Conservation (phyloP, 2,888 invertebrate genomes). For the Dyspetes luteomarginatus region DNA sequence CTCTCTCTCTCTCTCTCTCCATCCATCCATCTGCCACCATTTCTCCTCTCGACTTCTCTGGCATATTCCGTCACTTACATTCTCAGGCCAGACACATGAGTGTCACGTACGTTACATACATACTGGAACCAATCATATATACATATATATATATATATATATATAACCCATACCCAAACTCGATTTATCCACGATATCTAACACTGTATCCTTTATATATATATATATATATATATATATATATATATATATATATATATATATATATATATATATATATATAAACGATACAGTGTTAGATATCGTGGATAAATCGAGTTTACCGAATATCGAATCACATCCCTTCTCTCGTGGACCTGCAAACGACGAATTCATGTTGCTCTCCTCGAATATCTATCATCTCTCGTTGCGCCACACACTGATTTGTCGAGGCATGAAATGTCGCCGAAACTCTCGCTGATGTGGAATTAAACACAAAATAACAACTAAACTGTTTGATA, state of each 20-base stretch:
- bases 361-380: slow-evolving; percentile 50
- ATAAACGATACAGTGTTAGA: neutral
- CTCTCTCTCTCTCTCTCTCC: slow-evolving; percentile 13
- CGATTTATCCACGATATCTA: too few species aligned
- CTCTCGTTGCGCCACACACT: neutral
- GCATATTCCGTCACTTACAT: slow-evolving; percentile 45
- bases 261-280: neutral
- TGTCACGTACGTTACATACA: slow-evolving; percentile 12
- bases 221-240: neutral
- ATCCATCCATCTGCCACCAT: slow-evolving; percentile 10
- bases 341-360: slow-evolving; percentile 29
- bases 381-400: slow-evolving; percentile 16
- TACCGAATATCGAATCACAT: slow-evolving; percentile 55
- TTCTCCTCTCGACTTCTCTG: neutral
- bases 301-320: slow-evolving; percentile 48
- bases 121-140: slow-evolving; percentile 4
- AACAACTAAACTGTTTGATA: neutral
- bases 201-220: too few species aligned
- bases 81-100: slow-evolving; percentile 34
- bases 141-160: neutral
- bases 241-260: slow-evolving; percentile 7
- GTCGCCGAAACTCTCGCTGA: neutral
- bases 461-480: neutral
- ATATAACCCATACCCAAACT: too few species aligned
- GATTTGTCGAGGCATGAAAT: slow-evolving; percentile 36